Conservation (phyloP, 2,888 invertebrate species). For the Orthosia cruda region DNA sequence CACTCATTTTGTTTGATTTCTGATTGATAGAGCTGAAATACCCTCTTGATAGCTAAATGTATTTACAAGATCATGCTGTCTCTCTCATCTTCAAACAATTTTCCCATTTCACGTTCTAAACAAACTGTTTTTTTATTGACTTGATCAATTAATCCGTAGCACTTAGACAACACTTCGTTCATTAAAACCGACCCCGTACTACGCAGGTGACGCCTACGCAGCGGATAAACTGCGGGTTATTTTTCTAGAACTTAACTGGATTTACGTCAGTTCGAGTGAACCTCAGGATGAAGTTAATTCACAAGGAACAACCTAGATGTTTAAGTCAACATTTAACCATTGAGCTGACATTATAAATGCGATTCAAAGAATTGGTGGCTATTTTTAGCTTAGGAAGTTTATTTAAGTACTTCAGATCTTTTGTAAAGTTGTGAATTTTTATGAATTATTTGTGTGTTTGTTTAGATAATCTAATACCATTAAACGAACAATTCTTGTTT, state of each 20-base stretch:
- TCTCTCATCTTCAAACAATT: background rate
- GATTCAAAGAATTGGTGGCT: background rate
- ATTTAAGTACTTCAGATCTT: background rate
- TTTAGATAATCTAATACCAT: no score
- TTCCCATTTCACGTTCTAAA: background rate
- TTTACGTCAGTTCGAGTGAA: conserved; percentile 68
- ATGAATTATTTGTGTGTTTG: background rate
- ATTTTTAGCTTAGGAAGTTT: conserved; percentile 19
- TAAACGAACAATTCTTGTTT: no score
- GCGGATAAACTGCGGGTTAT: conserved; percentile 30
- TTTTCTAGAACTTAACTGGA: conserved; percentile 69
- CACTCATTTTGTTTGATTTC: no score
- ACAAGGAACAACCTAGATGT: conserved; percentile 52
- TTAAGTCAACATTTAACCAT: conserved; percentile 31
- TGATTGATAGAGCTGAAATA: no score
- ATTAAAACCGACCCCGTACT: conserved; percentile 36
- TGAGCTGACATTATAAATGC: conserved; percentile 19
- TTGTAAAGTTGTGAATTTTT: background rate
- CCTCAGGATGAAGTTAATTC: conserved; percentile 55
- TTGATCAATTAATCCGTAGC: conserved; percentile 42
- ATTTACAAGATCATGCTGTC: background rate
- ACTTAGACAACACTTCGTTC: conserved; percentile 29
- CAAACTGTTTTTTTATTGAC: conserved; percentile 27
- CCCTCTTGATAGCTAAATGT: no score
- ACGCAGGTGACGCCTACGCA: conserved; percentile 52